Evolutionary conservation across 1,140 invertebrate genomes (phyloP).

Genomic region (Elymnias hypermnestra): DNA sequence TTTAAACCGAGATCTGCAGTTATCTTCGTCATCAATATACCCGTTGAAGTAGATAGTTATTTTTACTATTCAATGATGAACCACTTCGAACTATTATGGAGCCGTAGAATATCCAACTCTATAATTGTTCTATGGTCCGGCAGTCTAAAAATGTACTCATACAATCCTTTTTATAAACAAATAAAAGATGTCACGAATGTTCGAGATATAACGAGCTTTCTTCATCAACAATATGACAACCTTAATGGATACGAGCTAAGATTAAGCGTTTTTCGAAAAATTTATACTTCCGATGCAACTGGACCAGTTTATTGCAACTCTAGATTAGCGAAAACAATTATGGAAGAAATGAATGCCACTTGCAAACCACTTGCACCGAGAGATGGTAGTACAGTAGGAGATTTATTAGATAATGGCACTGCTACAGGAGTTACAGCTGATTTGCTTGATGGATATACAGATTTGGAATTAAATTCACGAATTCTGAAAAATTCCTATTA

Average conservation of each 20-base stretch:
- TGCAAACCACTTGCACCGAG: conserved; percentile 48
- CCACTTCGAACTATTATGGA: conserved; percentile 56
- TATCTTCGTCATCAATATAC: conserved; percentile 55
- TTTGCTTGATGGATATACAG: conserved; percentile 58
- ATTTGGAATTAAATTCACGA: conserved; percentile 56
- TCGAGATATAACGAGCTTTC: conserved; percentile 31
- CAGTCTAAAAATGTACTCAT: conserved; percentile 46
- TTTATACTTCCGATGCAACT: conserved; percentile 41
- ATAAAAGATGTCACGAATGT: conserved; percentile 51
- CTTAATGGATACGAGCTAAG: conserved; percentile 45
- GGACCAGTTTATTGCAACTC: conserved; percentile 47
- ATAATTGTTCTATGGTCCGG: conserved; percentile 46
- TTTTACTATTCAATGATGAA: conserved; percentile 45
- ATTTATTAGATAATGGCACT: conserved; percentile 54
- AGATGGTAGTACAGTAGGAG: conserved; percentile 57
- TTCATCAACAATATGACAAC: conserved; percentile 45
- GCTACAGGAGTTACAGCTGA: conserved; percentile 59
- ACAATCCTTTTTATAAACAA: conserved; percentile 52
- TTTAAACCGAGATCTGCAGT: conserved; percentile 63
- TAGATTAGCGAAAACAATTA: conserved; percentile 42
- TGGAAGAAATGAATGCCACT: conserved; percentile 50
- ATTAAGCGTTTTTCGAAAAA: conserved; percentile 56
- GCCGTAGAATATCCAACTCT: conserved; percentile 53
- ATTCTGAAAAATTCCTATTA: conserved; percentile 59
- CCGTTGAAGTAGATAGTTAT: conserved; percentile 45